These are phyloP conservation scores for Drosophila pseudotakahashii DNA, from an alignment of 2,888 invertebrate genomes.

Conservation along the genomic window DNA sequence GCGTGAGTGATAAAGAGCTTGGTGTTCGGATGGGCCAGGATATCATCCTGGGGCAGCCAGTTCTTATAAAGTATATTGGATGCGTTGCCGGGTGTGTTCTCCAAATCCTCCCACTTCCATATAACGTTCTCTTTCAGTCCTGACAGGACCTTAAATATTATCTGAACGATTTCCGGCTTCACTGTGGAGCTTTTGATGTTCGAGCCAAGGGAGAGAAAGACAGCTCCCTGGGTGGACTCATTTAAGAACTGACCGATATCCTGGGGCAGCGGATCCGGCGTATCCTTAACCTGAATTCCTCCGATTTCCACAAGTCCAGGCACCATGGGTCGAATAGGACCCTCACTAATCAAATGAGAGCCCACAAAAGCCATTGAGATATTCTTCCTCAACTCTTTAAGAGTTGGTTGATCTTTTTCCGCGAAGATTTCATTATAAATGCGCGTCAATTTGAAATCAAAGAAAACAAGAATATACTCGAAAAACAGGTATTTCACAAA, in stretches of 20 bases:
- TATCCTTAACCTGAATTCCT: conserved; percentile 83
- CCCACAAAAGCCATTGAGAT: conserved; percentile 79
- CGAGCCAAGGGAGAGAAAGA: conserved; percentile 84
- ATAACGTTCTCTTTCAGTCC: conserved; percentile 87
- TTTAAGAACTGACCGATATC: conserved; percentile 82
- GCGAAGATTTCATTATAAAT: conserved; percentile 58
- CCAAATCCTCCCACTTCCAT: conserved; percentile 89
- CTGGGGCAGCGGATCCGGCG: conserved; percentile 77
- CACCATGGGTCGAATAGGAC: conserved; percentile 77
- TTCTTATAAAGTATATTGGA: conserved; percentile 85
- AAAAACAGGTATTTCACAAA: conserved; percentile 30
- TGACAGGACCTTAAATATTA: conserved; percentile 86
- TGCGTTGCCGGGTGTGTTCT: conserved; percentile 83
- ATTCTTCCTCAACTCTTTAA: conserved; percentile 68
- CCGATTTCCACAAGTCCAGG: conserved; percentile 81
- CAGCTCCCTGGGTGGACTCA: conserved; percentile 83
- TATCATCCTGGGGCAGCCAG: conserved; percentile 89
- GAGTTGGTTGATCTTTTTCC: conserved; percentile 53
- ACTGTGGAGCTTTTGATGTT: conserved; percentile 83
- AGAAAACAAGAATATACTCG: not conserved
- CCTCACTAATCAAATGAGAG: conserved; percentile 77
- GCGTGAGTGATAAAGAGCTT: conserved; percentile 88
- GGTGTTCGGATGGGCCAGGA: conserved; percentile 87
- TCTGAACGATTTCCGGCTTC: conserved; percentile 85
- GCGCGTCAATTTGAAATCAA: conserved; percentile 25